Percentiles rank a stretch among this genome's conserved stretches.
These are phyloP conservation scores for Gouania willdenowi DNA, from an alignment of 2,797 vertebrate genomes.

Conservation along the genomic window DNA sequence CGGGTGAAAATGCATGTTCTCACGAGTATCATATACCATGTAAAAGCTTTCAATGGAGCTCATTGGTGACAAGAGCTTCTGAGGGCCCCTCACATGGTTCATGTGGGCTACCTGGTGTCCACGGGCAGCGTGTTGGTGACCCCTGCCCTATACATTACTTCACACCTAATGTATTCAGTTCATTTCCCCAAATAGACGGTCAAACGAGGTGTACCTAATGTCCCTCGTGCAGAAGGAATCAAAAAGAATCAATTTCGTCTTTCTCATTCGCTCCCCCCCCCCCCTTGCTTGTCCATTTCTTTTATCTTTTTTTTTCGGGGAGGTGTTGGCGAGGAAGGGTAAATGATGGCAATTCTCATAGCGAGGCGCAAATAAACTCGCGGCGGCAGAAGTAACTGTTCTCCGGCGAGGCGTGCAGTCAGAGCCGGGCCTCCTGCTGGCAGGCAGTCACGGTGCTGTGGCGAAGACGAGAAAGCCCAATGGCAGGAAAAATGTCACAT, in stretches of 20 bases:
- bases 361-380: slow-evolving; percentile 82
- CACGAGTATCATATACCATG: too few species aligned
- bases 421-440: slow-evolving; percentile 72
- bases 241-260: slow-evolving; percentile 73
- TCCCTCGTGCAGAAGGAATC: slow-evolving; percentile 64
- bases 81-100: too few species aligned
- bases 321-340: slow-evolving; percentile 71
- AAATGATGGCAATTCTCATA: slow-evolving; percentile 85
- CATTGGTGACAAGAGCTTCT: too few species aligned
- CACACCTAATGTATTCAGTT: slow-evolving; percentile 65
- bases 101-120: too few species aligned
- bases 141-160: slow-evolving; percentile 50
- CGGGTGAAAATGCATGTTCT: too few species aligned
- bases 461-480: slow-evolving; percentile 77
- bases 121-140: too few species aligned
- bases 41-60: too few species aligned
- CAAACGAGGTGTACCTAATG: slow-evolving; percentile 70
- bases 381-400: slow-evolving; percentile 78
- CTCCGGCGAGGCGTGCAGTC: slow-evolving; percentile 77
- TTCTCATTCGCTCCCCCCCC: slow-evolving; percentile 64
- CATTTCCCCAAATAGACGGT: slow-evolving; percentile 67
- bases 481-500: slow-evolving; percentile 80
- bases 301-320: slow-evolving; percentile 69
- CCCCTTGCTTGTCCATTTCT: slow-evolving; percentile 68
- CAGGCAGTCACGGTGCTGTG: slow-evolving; percentile 75